Evolutionary conservation across 2,113 vertebrate species (phyloP).

Genomic region (Camelus bactrianus): DNA sequence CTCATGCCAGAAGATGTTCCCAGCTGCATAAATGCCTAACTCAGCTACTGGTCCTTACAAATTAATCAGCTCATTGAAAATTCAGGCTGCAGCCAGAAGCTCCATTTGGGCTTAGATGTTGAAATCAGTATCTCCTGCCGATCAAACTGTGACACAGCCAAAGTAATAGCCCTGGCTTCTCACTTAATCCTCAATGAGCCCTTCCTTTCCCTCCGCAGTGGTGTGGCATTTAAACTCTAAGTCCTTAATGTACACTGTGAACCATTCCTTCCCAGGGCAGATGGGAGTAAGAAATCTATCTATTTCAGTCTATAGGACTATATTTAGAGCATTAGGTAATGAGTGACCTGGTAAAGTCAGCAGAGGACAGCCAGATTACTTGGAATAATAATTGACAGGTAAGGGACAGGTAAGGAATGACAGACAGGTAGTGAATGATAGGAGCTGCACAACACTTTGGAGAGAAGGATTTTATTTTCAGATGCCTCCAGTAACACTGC

Average conservation of each 20-base stretch:
- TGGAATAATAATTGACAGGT: constrained; percentile 39
- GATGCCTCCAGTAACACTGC: background rate
- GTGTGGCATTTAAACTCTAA: constrained; percentile 36
- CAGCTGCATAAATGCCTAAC: constrained; percentile 27
- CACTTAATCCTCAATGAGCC: constrained; percentile 8
- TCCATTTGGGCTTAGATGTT: constrained; percentile 37
- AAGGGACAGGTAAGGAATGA: constrained; percentile 4
- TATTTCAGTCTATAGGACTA: constrained; percentile 27
- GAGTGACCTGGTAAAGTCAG: background rate
- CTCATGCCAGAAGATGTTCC: constrained; percentile 38
- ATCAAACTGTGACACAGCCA: constrained; percentile 41
- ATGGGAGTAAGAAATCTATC: constrained; percentile 34
- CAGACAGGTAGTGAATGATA: background rate
- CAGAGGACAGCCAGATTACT: constrained; percentile 42
- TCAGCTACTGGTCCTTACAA: constrained; percentile 55
- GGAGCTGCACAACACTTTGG: background rate
- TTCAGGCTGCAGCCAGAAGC: constrained; percentile 29
- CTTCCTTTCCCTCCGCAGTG: constrained; percentile 15
- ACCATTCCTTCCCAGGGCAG: background rate
- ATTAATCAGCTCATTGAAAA: constrained; percentile 59
- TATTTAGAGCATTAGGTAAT: constrained; percentile 54
- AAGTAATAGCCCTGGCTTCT: background rate
- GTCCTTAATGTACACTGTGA: background rate
- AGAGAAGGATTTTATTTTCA: constrained; percentile 52
- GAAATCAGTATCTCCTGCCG: constrained; percentile 65